A percentile compares a stretch with the other conserved stretches of the same genome.
Evolutionary conservation across 2,797 vertebrate species (phyloP).

Genomic region (Dryobates pubescens): DNA sequence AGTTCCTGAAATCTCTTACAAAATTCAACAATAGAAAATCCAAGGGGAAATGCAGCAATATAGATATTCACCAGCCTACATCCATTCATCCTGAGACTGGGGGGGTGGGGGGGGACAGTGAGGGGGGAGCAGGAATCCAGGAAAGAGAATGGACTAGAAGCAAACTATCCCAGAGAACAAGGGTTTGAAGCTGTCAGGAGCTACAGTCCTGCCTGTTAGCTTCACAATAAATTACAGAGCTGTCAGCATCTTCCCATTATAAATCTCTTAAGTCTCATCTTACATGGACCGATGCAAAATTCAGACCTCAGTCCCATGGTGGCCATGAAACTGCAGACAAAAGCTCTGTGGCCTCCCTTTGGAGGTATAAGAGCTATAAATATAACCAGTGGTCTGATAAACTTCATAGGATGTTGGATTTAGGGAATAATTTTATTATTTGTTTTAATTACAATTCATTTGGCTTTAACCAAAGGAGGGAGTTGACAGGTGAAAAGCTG

Average conservation of each 20-base stretch:
- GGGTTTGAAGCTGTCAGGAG: slow-evolving; percentile 27
- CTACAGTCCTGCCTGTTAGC: neutral
- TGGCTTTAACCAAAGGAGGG: neutral
- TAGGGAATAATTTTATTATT: neutral
- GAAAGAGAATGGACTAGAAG: neutral
- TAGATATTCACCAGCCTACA: neutral
- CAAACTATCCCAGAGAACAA: slow-evolving; percentile 3
- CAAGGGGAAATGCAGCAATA: slow-evolving; percentile 24
- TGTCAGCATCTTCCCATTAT: slow-evolving; percentile 59
- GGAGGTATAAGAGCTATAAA: slow-evolving; percentile 1
- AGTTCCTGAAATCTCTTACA: slow-evolving; percentile 38
- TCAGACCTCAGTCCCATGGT: slow-evolving; percentile 1
- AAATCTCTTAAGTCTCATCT: slow-evolving; percentile 36
- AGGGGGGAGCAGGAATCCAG: neutral
- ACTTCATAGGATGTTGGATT: neutral
- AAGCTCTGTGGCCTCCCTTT: neutral
- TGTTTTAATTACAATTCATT: neutral
- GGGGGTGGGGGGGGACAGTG: too few relatives aligned
- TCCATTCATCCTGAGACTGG: neutral
- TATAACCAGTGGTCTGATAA: neutral
- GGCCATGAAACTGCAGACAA: slow-evolving; percentile 18
- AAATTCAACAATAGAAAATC: slow-evolving; percentile 41
- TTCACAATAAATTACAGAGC: slow-evolving; percentile 32
- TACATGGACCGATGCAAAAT: neutral
- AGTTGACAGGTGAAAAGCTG: neutral